phyloP scores from a whole-genome alignment of 1,140 invertebrate genomes.

The Saccostrea glomerata region DNA sequence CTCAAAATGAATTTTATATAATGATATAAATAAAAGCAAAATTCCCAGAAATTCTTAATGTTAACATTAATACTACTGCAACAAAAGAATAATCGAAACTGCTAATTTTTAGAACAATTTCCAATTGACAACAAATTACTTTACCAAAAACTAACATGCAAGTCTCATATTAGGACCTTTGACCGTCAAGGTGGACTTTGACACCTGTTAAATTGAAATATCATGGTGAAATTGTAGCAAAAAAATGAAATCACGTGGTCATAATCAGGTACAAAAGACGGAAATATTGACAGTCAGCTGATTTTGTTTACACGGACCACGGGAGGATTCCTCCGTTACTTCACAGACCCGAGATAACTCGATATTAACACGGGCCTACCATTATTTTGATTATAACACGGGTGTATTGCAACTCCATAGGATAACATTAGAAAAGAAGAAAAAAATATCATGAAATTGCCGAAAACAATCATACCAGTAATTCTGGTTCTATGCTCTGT shows the following conservation, averaged over 20 bases:
- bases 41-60: too few relatives aligned
- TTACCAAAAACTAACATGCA: too few relatives aligned
- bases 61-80: too few relatives aligned
- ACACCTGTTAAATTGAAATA: not conserved
- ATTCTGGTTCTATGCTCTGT: not conserved
- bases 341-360: not conserved
- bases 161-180: not conserved
- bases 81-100: too few relatives aligned
- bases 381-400: not conserved
- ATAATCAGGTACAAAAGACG: not conserved
- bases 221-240: not conserved
- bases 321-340: constrained; percentile 22
- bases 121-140: too few relatives aligned
- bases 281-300: constrained; percentile 30
- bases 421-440: not conserved
- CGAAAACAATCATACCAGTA: not conserved
- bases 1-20: too few relatives aligned
- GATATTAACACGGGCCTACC: constrained; percentile 20
- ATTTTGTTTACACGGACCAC: constrained; percentile 23
- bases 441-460: not conserved
- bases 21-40: too few relatives aligned
- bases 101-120: too few relatives aligned
- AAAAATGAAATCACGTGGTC: not conserved
- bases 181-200: not conserved
- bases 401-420: not conserved